Evolutionary conservation across 2,113 vertebrate genomes (phyloP).

Genomic region (Cyprinodon variegatus): DNA sequence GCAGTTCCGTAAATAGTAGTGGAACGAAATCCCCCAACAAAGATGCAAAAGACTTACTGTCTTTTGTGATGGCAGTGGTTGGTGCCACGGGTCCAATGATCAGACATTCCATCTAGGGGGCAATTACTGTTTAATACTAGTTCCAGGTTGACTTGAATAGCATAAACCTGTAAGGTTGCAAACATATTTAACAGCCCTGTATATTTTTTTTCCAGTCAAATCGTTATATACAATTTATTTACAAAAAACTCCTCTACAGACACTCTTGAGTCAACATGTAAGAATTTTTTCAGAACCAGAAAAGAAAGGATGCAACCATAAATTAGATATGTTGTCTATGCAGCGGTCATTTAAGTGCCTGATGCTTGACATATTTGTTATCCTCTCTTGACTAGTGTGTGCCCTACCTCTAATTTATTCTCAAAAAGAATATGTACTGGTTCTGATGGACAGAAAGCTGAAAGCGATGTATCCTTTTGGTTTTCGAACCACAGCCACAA

Average conservation of each 20-base stretch:
- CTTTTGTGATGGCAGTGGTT: too few relatives aligned
- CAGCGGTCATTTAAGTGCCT: constrained; percentile 53
- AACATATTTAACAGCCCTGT: not conserved
- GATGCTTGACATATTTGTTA: constrained; percentile 58
- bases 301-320: constrained; percentile 40
- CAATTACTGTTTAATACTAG: not conserved
- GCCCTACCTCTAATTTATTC: constrained; percentile 64
- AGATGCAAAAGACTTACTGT: not conserved
- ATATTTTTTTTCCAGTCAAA: not conserved
- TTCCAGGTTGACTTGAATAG: not conserved
- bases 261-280: constrained; percentile 18
- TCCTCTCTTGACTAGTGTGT: constrained; percentile 36
- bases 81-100: too few relatives aligned
- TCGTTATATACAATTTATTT: not conserved
- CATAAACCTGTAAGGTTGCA: not conserved
- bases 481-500: constrained; percentile 59
- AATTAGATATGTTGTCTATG: constrained; percentile 48
- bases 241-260: not conserved
- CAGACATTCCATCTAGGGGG: too few relatives aligned
- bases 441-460: constrained; percentile 36
- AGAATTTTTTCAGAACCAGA: constrained; percentile 28
- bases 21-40: too few relatives aligned
- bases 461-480: constrained; percentile 39
- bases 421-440: constrained; percentile 44
- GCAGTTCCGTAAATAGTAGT: too few relatives aligned